These are phyloP conservation scores for Otus sunia DNA, from an alignment of 2,113 vertebrate species.

Conservation along the genomic window DNA sequence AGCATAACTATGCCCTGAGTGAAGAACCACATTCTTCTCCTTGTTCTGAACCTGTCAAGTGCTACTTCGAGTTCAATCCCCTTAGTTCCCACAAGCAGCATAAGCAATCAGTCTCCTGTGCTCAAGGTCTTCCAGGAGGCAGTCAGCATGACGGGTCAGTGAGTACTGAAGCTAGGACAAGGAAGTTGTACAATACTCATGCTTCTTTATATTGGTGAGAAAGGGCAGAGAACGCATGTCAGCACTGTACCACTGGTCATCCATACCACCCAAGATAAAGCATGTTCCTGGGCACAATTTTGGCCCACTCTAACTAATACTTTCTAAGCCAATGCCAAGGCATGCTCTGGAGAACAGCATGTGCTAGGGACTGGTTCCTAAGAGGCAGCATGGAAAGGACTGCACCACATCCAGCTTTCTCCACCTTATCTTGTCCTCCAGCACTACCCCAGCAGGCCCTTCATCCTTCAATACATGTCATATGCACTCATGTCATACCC, in stretches of 20 bases:
- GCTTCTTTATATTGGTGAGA: neutral
- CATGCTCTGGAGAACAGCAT: neutral
- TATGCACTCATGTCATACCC: neutral
- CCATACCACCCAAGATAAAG: neutral
- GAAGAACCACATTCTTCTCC: neutral
- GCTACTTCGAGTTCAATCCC: neutral
- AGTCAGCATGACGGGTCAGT: neutral
- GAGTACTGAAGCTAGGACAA: neutral
- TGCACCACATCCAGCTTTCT: neutral
- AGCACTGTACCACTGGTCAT: neutral
- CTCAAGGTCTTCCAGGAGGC: neutral
- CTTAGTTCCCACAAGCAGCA: neutral
- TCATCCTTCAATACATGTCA: neutral
- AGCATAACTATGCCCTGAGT: accelerated
- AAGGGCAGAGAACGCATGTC: neutral
- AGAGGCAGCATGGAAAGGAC: neutral
- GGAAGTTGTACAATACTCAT: neutral
- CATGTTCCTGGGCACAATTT: neutral
- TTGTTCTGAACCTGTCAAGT: neutral
- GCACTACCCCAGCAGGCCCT: neutral
- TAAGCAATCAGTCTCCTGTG: neutral
- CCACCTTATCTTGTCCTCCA: neutral
- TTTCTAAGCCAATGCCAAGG: neutral
- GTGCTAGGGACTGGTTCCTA: neutral
- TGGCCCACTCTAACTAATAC: neutral